phyloP scores from a whole-genome alignment of 1,140 invertebrate genomes.

The Dreissena rostriformis region DNA sequence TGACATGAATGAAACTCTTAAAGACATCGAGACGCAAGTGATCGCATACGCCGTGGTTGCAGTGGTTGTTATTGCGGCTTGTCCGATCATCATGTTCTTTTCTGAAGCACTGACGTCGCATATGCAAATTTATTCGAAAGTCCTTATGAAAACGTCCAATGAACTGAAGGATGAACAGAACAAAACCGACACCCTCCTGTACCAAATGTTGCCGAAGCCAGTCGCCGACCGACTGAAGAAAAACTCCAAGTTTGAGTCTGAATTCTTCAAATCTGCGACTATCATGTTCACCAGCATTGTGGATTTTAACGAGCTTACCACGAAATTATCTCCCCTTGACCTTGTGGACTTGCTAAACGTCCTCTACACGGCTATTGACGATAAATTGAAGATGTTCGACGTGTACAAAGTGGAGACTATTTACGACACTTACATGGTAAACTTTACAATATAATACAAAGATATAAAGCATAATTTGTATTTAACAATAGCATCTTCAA shows the following conservation, averaged over 20 bases:
- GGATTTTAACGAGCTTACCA: slow-evolving; percentile 36
- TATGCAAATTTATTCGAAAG: slow-evolving; percentile 38
- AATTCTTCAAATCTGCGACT: slow-evolving; percentile 45
- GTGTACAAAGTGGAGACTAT: slow-evolving; percentile 80
- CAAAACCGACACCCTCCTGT: slow-evolving; percentile 32
- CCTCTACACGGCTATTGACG: slow-evolving; percentile 74
- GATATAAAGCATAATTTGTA: no score
- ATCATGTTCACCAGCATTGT: slow-evolving; percentile 45
- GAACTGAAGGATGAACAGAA: slow-evolving; percentile 16
- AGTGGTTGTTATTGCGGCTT: slow-evolving; percentile 21
- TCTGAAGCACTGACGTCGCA: slow-evolving; percentile 34
- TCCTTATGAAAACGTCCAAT: slow-evolving; percentile 24
- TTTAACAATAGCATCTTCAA: no score
- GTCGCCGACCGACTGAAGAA: slow-evolving; percentile 58
- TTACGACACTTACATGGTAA: slow-evolving; percentile 79
- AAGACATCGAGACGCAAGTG: not conserved
- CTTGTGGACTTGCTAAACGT: slow-evolving; percentile 66
- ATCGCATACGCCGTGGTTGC: slow-evolving; percentile 12
- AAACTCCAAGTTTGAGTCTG: slow-evolving; percentile 32
- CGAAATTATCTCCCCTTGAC: slow-evolving; percentile 26
- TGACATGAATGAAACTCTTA: slow-evolving; percentile 26
- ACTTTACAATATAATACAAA: not conserved
- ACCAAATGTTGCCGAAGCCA: slow-evolving; percentile 52
- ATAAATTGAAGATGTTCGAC: slow-evolving; percentile 72
- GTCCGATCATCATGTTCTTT: slow-evolving; percentile 40